phyloP scores from a whole-genome alignment of 2,113 vertebrate species.

The Speoplatyrhinus poulsoni region DNA sequence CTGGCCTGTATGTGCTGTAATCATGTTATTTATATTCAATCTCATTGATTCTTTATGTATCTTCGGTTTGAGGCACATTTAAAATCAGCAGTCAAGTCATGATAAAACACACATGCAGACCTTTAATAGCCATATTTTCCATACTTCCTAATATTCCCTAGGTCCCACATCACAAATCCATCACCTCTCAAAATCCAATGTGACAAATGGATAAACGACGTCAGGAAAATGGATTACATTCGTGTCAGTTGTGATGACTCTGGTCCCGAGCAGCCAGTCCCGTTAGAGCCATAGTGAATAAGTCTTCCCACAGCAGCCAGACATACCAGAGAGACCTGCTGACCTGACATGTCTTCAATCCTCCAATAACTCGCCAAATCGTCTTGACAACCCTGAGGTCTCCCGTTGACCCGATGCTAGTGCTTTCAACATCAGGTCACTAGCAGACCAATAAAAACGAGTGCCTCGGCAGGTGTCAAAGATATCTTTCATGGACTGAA shows the following conservation, averaged over 20 bases:
- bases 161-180: too few relatives aligned
- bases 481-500: not conserved
- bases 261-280: too few relatives aligned
- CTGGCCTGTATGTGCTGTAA: not conserved
- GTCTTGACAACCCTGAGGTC: not conserved
- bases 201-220: too few relatives aligned
- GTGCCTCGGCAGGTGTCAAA: not conserved
- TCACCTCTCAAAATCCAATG: too few relatives aligned
- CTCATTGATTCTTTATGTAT: constrained; percentile 27
- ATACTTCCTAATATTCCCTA: too few relatives aligned
- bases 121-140: too few relatives aligned
- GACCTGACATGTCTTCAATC: not conserved
- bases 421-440: not conserved
- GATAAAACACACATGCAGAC: not conserved
- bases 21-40: constrained; percentile 7
- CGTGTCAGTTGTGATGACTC: too few relatives aligned
- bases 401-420: not conserved
- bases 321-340: not conserved
- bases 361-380: not conserved
- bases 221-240: too few relatives aligned
- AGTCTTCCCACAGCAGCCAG: too few relatives aligned
- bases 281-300: too few relatives aligned
- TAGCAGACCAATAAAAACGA: not conserved
- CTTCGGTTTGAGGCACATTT: constrained; percentile 16
- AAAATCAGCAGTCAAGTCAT: not conserved